phyloP scores from a whole-genome alignment of 1,140 invertebrate species.

The Trialeurodes vaporariorum region DNA sequence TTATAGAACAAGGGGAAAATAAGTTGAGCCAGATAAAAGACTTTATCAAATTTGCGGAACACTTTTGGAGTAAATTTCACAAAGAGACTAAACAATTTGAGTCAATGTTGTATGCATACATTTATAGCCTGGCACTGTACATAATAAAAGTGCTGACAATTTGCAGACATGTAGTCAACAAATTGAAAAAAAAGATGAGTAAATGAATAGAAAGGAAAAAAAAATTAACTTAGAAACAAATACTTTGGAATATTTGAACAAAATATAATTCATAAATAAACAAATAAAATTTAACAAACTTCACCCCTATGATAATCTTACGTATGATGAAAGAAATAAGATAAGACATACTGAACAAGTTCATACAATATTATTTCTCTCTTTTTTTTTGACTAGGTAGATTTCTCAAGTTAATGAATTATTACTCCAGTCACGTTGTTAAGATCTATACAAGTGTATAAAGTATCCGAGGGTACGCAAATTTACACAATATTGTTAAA shows the following conservation, averaged over 20 bases:
- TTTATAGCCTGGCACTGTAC: too few species aligned
- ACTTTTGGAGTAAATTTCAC: too few species aligned
- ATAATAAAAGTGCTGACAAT: too few species aligned
- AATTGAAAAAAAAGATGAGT: too few species aligned
- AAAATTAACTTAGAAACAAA: not conserved
- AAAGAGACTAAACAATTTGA: too few species aligned
- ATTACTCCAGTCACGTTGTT: not conserved
- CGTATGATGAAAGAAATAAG: not conserved
- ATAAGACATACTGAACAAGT: too few species aligned
- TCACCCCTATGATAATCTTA: not conserved
- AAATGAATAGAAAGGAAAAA: not conserved
- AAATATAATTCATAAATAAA: not conserved
- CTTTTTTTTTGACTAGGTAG: not conserved
- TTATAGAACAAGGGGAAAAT: too few species aligned
- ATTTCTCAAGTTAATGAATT: not conserved
- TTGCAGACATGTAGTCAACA: too few species aligned
- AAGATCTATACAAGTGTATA: not conserved
- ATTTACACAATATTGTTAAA: not conserved
- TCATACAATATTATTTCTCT: not conserved
- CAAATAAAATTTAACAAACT: not conserved
- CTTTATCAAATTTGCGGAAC: too few species aligned
- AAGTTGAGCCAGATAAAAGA: too few species aligned
- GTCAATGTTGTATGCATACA: too few species aligned
- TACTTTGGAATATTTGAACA: constrained; percentile 1
- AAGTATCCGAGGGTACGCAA: not conserved